phyloP scores from a whole-genome alignment of 2,113 vertebrate species.

The Procapra przewalskii region DNA sequence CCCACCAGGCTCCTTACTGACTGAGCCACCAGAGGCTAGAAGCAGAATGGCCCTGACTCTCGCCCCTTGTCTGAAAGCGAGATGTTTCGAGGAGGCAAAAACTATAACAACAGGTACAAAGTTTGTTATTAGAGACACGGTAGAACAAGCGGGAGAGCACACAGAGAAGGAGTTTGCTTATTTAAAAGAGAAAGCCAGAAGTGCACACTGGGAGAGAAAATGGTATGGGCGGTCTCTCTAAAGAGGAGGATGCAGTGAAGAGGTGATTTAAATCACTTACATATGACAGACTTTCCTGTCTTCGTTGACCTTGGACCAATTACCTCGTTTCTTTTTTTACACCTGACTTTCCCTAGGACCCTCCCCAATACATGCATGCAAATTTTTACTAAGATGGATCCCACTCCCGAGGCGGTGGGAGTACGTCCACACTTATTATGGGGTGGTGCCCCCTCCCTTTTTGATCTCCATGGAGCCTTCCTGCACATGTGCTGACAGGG shows the following conservation, averaged over 20 bases:
- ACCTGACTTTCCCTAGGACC: background rate
- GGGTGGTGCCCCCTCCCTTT: background rate
- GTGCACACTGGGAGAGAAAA: background rate
- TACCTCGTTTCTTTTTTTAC: background rate
- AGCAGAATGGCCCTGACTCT: background rate
- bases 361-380: fast-evolving
- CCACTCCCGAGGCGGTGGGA: fast-evolving
- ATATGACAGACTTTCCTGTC: background rate
- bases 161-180: background rate
- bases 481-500: background rate
- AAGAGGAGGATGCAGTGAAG: background rate
- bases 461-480: background rate
- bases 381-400: background rate
- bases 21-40: background rate
- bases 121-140: background rate
- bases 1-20: background rate
- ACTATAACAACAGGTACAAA: background rate
- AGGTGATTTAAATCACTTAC: background rate
- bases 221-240: background rate
- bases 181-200: background rate
- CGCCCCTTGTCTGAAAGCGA: background rate
- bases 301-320: background rate
- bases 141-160: background rate
- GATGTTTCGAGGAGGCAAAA: background rate
- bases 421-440: background rate